Evolutionary conservation across 2,113 vertebrate genomes (phyloP).

Genomic region (Archocentrus centrarchus): DNA sequence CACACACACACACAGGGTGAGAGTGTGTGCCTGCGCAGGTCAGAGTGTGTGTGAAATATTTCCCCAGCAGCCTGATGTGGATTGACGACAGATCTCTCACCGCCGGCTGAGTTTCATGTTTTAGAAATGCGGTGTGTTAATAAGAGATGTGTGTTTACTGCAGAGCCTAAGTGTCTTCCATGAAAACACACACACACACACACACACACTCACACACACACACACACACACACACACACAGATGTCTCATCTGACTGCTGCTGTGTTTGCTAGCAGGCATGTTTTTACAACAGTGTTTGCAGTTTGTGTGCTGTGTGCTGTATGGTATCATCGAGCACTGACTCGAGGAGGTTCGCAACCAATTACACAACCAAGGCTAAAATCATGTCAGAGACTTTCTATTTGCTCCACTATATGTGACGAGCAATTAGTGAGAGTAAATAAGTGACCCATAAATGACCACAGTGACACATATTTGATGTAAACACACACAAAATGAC

Average conservation of each 20-base stretch:
- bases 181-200: slow-evolving; percentile 16
- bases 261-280: neutral
- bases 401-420: neutral
- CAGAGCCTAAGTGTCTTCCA: slow-evolving; percentile 47
- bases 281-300: neutral
- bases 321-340: neutral
- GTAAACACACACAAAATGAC: no score
- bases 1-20: slow-evolving; percentile 18
- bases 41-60: slow-evolving; percentile 24
- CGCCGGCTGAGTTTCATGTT: slow-evolving; percentile 40
- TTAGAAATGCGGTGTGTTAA: slow-evolving; percentile 61
- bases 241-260: neutral
- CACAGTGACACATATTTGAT: no score
- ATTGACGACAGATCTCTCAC: neutral
- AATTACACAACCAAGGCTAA: neutral
- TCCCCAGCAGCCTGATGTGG: slow-evolving; percentile 12
- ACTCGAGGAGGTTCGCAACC: neutral
- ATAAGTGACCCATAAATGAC: neutral
- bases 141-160: slow-evolving; percentile 65
- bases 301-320: neutral
- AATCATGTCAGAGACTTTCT: neutral
- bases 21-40: slow-evolving; percentile 12
- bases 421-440: neutral
- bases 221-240: neutral
- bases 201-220: slow-evolving; percentile 15